phyloP scores from a whole-genome alignment of 2,888 invertebrate genomes.

The Sphinx pinastri region DNA sequence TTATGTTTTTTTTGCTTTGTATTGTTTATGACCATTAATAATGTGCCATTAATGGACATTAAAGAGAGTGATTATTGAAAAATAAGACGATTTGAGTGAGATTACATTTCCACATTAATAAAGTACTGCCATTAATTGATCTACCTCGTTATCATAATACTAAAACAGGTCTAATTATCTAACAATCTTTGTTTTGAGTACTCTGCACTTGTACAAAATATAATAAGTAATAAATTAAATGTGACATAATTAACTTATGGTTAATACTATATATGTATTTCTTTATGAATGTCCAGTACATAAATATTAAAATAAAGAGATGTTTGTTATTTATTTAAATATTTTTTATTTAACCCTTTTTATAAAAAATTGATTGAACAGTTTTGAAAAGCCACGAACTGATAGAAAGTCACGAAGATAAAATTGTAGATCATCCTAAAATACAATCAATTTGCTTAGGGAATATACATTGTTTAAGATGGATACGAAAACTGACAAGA shows the following conservation, averaged over 20 bases:
- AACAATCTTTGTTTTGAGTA: conserved; percentile 41
- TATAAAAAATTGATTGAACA: no score
- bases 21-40: conserved; percentile 54
- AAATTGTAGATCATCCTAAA: no score
- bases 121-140: conserved; percentile 50
- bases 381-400: background rate
- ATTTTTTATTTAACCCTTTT: conserved; percentile 13
- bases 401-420: no score
- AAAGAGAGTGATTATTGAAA: conserved; percentile 25
- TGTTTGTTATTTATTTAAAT: conserved; percentile 77
- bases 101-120: conserved; percentile 36
- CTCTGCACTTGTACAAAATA: conserved; percentile 73
- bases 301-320: conserved; percentile 80
- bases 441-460: no score
- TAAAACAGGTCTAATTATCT: conserved; percentile 58
- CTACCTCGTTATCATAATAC: conserved; percentile 71
- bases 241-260: conserved; percentile 74
- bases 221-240: conserved; percentile 68
- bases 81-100: conserved; percentile 32
- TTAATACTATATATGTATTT: conserved; percentile 79
- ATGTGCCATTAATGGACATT: conserved; percentile 28
- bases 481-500: no score
- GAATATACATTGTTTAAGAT: no score
- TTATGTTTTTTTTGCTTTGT: conserved; percentile 62
- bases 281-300: conserved; percentile 81